Percentiles rank a stretch among this genome's conserved stretches.
Evolutionary conservation across 2,113 vertebrate species (phyloP).

Genomic region (Syrrhaptes paradoxus): DNA sequence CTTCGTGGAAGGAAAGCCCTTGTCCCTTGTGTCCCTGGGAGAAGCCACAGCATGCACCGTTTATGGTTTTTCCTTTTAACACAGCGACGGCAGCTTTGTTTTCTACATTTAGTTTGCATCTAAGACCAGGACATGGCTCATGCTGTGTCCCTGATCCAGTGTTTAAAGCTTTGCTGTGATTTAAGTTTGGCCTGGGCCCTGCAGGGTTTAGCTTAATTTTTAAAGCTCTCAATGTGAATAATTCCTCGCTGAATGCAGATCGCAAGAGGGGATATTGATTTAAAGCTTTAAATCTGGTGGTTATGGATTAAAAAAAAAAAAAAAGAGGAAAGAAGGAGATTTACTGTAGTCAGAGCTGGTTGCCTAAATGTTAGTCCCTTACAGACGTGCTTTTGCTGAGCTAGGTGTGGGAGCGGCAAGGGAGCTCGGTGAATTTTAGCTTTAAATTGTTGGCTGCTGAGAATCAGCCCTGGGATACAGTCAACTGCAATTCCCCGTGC

Average conservation of each 20-base stretch:
- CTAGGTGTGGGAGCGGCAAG: not conserved
- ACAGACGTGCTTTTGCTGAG: constrained; percentile 48
- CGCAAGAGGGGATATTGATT: constrained; percentile 70
- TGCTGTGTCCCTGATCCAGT: constrained; percentile 63
- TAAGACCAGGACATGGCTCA: constrained; percentile 46
- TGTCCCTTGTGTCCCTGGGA: constrained; percentile 49
- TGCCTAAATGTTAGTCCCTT: constrained; percentile 57
- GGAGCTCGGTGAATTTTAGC: not conserved
- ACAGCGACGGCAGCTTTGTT: constrained; percentile 33
- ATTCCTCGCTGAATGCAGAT: constrained; percentile 66
- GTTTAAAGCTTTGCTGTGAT: constrained; percentile 68
- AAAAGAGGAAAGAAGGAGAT: constrained; percentile 29
- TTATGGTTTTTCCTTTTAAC: constrained; percentile 58
- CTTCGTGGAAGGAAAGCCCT: not conserved
- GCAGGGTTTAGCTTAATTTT: constrained; percentile 70
- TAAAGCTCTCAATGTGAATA: constrained; percentile 68
- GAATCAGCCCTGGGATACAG: not conserved
- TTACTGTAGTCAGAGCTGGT: constrained; percentile 53
- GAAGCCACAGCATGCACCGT: constrained; percentile 12
- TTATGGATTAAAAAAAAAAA: constrained; percentile 60
- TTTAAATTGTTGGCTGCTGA: constrained; percentile 35
- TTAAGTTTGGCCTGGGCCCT: constrained; percentile 65
- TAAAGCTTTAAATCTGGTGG: constrained; percentile 71
- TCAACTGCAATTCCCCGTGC: not conserved
- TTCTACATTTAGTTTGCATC: constrained; percentile 61